These are phyloP conservation scores for Podarcis muralis DNA, from an alignment of 2,113 vertebrate genomes.

Conservation along the genomic window DNA sequence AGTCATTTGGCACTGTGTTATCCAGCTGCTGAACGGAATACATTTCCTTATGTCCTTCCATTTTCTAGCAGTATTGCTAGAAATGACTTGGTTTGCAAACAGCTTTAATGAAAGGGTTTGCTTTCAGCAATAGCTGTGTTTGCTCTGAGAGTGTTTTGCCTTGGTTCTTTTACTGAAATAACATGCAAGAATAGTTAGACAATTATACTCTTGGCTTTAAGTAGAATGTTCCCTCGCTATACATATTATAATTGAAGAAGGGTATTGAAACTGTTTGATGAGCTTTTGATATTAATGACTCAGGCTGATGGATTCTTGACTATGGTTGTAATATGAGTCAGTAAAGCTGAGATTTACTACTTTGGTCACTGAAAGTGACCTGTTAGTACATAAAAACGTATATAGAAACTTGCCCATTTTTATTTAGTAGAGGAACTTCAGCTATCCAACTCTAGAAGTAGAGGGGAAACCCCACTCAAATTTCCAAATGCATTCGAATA, in stretches of 20 bases:
- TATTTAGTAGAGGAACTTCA: background rate
- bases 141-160: background rate
- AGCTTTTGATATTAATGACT: background rate
- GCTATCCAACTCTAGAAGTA: background rate
- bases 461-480: too few species aligned
- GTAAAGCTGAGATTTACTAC: background rate
- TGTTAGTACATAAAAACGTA: background rate
- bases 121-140: background rate
- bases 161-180: background rate
- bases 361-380: background rate
- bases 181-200: background rate
- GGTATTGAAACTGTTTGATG: background rate
- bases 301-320: background rate
- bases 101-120: background rate
- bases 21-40: background rate
- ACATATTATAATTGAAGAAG: background rate
- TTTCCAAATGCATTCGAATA: background rate
- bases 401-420: background rate
- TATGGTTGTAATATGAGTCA: background rate
- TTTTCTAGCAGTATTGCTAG: background rate
- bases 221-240: background rate
- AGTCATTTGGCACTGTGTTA: background rate
- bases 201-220: background rate
- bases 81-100: background rate
- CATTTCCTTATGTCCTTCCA: background rate